Conservation (phyloP, 2,888 invertebrate genomes). For the Chymomyza procnemis region DNA sequence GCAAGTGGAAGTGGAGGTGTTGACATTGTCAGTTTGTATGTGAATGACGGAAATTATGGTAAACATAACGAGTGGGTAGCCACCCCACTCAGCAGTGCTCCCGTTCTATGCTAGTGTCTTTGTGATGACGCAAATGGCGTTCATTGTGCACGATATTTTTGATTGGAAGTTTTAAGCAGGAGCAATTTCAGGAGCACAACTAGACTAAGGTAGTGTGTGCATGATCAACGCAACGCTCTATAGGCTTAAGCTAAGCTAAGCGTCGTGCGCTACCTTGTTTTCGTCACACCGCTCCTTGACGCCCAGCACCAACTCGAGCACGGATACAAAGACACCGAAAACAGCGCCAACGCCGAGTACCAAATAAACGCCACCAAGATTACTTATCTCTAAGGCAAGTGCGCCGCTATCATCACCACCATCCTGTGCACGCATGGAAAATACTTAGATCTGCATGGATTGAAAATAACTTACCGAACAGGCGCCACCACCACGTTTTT, state of each 20-base stretch:
- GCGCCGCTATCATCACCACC: constrained; percentile 75
- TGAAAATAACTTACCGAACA: constrained; percentile 81
- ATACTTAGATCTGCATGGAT: not conserved
- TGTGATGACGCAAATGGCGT: not conserved
- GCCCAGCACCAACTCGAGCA: constrained; percentile 75
- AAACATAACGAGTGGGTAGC: constrained; percentile 20
- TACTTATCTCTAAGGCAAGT: constrained; percentile 81
- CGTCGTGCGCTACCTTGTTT: constrained; percentile 70
- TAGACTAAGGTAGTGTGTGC: not conserved
- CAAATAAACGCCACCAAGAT: constrained; percentile 84
- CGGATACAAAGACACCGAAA: constrained; percentile 75
- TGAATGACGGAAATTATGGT: constrained; percentile 31
- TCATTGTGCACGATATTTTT: not conserved
- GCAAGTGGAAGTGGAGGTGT: constrained; percentile 5
- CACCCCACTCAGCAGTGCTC: not conserved
- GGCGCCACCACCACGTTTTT: constrained; percentile 86
- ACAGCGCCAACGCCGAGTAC: constrained; percentile 80
- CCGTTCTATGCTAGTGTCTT: not conserved
- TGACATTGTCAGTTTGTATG: constrained; percentile 5
- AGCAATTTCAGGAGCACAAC: not conserved
- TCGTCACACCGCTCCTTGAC: constrained; percentile 75
- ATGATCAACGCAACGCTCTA: not conserved
- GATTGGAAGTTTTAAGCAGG: not conserved
- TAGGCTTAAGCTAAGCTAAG: not conserved
- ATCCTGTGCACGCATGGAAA: constrained; percentile 60